Percentiles rank a stretch among this genome's conserved stretches.
These are phyloP conservation scores for Taxidea taxus DNA, from an alignment of 2,113 vertebrate species.

Conservation along the genomic window DNA sequence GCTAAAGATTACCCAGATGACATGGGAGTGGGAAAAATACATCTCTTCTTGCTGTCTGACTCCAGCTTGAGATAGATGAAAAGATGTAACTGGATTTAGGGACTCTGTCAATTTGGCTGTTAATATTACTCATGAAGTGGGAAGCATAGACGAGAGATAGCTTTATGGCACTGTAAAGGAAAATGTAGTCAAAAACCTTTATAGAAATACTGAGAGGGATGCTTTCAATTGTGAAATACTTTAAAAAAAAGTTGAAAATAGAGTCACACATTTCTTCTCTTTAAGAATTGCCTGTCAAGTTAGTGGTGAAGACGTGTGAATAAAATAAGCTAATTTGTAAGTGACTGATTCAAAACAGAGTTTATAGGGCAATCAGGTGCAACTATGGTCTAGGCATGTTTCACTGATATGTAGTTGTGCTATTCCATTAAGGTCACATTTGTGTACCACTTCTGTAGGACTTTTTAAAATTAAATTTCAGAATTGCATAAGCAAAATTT, in stretches of 20 bases:
- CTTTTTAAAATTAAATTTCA: not conserved
- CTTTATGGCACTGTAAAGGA: not conserved
- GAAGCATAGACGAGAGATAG: not conserved
- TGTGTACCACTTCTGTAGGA: not conserved
- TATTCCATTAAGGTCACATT: not conserved
- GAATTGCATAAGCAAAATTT: not conserved
- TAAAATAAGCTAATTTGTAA: constrained; percentile 57
- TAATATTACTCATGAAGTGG: not conserved
- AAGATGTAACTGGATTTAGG: not conserved
- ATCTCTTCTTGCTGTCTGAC: not conserved
- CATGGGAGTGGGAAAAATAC: not conserved
- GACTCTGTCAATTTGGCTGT: not conserved
- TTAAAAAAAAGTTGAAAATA: constrained; percentile 28
- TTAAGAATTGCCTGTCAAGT: constrained; percentile 53
- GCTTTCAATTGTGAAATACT: constrained; percentile 30
- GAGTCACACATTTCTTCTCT: constrained; percentile 29
- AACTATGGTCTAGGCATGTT: not conserved
- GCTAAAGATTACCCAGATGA: not conserved
- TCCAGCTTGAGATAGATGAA: not conserved
- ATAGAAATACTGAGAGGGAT: not conserved
- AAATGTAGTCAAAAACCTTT: not conserved
- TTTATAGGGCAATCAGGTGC: not conserved
- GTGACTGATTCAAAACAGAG: constrained; percentile 38
- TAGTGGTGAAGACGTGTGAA: constrained; percentile 38
- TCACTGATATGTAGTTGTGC: not conserved